phyloP scores from a whole-genome alignment of 2,797 vertebrate genomes.

The Perodicticus potto region DNA sequence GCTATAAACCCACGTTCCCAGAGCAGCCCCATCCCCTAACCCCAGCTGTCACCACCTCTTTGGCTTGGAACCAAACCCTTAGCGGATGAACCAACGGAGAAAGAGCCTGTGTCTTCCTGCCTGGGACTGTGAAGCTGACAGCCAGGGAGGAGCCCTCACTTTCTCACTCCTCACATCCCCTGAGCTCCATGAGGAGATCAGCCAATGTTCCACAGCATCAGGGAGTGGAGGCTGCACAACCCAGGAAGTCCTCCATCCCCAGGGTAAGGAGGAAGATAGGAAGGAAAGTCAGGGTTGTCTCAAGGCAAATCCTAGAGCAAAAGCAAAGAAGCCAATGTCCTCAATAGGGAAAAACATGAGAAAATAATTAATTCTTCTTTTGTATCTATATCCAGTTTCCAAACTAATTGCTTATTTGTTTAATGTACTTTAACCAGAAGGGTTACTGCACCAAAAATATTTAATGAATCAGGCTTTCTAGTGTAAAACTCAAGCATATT shows the following conservation, averaged over 20 bases:
- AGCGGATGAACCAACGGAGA: not conserved
- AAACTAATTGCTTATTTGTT: constrained; percentile 82
- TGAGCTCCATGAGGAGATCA: not conserved
- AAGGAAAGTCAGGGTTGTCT: not conserved
- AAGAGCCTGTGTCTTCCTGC: not conserved
- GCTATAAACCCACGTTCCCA: not conserved
- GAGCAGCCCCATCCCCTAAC: not conserved
- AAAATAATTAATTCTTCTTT: constrained; percentile 76
- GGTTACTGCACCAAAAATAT: constrained; percentile 78
- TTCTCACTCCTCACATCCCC: not conserved
- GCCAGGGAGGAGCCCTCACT: not conserved
- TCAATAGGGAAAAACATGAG: constrained; percentile 64
- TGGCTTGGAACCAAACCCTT: not conserved
- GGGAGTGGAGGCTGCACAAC: not conserved
- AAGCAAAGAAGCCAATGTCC: constrained; percentile 39
- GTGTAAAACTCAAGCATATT: constrained; percentile 73
- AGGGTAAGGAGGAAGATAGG: not conserved
- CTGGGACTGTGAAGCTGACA: not conserved
- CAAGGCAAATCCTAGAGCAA: not conserved
- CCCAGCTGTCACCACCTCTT: not conserved
- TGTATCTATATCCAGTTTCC: constrained; percentile 72
- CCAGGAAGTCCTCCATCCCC: not conserved
- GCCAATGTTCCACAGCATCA: not conserved
- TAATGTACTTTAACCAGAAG: constrained; percentile 81
- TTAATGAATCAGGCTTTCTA: constrained; percentile 77